A percentile compares a stretch with the other conserved stretches of the same genome.
Conservation (phyloP, 2,797 vertebrate species). For the Acomys russatus region DNA sequence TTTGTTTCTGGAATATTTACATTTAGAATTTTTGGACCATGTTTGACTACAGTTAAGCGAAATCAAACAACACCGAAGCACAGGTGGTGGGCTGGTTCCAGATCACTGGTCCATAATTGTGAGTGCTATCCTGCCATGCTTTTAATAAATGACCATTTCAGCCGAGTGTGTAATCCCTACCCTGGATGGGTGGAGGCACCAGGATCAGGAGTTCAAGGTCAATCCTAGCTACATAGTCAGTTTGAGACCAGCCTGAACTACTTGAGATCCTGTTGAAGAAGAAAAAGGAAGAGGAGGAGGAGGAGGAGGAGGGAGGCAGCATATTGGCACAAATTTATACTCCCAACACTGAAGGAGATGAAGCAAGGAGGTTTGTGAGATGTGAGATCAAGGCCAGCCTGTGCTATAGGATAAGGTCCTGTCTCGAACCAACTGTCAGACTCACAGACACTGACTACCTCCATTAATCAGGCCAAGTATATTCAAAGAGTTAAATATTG, state of each 20-base stretch:
- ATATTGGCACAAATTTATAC: neutral
- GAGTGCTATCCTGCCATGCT: neutral
- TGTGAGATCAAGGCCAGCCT: neutral
- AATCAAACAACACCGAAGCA: neutral
- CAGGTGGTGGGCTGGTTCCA: neutral
- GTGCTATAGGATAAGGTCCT: neutral
- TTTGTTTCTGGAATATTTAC: neutral
- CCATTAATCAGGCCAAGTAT: neutral
- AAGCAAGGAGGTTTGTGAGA: neutral
- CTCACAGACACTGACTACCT: neutral
- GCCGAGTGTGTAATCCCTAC: neutral
- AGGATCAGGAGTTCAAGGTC: neutral
- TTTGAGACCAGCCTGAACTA: neutral
- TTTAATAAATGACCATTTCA: neutral
- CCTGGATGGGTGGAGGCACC: neutral
- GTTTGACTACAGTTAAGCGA: neutral
- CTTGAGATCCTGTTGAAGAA: neutral
- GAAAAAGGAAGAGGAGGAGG: too few relatives aligned
- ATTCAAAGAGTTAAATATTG: neutral
- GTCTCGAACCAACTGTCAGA: neutral
- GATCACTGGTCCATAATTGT: neutral
- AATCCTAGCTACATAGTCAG: neutral
- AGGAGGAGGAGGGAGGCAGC: rapidly evolving
- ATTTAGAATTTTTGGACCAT: neutral
- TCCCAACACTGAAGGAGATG: neutral